These are phyloP conservation scores for Pogoniulus pusillus DNA, from an alignment of 2,797 vertebrate genomes.

Conservation along the genomic window DNA sequence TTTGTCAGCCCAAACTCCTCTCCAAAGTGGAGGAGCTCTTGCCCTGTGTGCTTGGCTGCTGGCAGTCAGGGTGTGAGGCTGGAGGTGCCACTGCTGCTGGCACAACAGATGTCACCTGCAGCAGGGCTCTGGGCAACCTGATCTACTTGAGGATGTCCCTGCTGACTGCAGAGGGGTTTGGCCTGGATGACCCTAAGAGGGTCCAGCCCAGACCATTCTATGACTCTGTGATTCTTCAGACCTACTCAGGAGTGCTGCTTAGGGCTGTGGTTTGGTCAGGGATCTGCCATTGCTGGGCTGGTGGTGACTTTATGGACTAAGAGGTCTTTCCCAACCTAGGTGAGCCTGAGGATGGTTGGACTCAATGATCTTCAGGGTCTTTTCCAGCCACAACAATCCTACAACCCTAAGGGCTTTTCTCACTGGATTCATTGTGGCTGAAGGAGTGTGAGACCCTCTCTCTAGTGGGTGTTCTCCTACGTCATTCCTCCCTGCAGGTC, in stretches of 20 bases:
- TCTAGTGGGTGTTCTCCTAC: not conserved
- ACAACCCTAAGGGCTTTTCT: not conserved
- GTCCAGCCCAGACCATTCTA: too few species aligned
- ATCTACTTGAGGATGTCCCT: too few species aligned
- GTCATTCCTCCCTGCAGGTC: not conserved
- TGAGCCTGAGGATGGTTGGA: too few species aligned
- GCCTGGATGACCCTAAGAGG: too few species aligned
- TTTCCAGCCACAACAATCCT: too few species aligned
- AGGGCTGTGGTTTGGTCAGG: too few species aligned
- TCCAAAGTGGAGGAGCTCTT: not conserved
- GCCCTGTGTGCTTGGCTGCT: not conserved
- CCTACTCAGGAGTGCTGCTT: too few species aligned
- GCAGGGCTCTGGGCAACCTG: not conserved
- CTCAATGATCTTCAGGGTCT: too few species aligned
- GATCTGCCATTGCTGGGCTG: too few species aligned
- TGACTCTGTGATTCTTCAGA: not conserved
- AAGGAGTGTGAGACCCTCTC: not conserved
- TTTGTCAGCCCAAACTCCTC: not conserved
- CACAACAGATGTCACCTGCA: not conserved
- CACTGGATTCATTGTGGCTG: not conserved
- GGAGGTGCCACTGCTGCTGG: not conserved
- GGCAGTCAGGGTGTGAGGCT: not conserved
- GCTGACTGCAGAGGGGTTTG: too few species aligned
- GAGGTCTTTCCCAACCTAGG: too few species aligned
- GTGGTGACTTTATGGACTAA: too few species aligned